phyloP scores from a whole-genome alignment of 2,888 invertebrate genomes.

The Lissonota sp. region DNA sequence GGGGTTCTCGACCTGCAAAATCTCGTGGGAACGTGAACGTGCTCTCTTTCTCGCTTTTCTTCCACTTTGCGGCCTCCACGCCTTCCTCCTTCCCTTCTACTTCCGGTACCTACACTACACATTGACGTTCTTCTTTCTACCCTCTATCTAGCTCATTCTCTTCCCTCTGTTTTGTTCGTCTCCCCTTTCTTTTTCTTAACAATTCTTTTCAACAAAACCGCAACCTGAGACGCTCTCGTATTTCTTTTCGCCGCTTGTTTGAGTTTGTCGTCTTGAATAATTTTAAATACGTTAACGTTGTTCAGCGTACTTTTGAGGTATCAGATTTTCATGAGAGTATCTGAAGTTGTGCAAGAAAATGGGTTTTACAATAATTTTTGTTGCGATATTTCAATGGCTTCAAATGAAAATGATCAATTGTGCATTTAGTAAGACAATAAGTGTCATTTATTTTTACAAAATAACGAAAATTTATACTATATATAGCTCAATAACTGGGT shows the following conservation, averaged over 20 bases:
- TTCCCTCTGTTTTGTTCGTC: not conserved
- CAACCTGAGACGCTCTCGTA: conserved; percentile 4
- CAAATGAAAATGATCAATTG: no score
- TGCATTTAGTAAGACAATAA: no score
- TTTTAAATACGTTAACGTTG: conserved; percentile 16
- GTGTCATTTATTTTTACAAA: no score
- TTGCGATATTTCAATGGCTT: not conserved
- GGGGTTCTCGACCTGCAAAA: conserved; percentile 39
- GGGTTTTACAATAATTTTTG: not conserved
- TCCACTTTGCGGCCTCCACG: not conserved
- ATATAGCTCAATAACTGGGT: no score
- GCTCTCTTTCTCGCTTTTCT: conserved; percentile 19
- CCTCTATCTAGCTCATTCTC: not conserved
- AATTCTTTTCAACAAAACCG: conserved; percentile 15
- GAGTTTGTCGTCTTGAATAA: conserved; percentile 63
- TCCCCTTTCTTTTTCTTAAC: conserved; percentile 9
- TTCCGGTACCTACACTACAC: not conserved
- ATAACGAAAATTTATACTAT: no score
- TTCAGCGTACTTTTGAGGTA: no score
- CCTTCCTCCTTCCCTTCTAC: not conserved
- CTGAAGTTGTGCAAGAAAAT: not conserved
- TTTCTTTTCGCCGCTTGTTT: conserved; percentile 25
- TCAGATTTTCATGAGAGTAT: no score
- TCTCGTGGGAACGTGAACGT: conserved; percentile 47
- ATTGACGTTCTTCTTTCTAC: not conserved